A percentile compares a stretch with the other conserved stretches of the same genome.
These are phyloP conservation scores for Micromys minutus DNA, from an alignment of 2,113 vertebrate genomes.

Conservation along the genomic window DNA sequence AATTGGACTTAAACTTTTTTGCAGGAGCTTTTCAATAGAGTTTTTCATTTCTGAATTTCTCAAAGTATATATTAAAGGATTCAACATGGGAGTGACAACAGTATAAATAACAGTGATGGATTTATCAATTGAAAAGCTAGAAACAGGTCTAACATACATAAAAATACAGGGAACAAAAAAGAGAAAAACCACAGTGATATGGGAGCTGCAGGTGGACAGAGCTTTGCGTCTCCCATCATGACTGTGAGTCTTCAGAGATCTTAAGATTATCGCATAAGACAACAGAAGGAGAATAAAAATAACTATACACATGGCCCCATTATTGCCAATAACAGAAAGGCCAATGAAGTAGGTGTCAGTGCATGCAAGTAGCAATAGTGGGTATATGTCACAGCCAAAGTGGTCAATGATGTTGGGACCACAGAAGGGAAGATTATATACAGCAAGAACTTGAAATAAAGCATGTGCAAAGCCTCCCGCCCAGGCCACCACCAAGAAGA, in stretches of 20 bases:
- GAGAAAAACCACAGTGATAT: neutral
- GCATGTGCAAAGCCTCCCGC: neutral
- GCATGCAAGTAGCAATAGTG: constrained; percentile 47
- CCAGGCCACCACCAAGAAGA: neutral
- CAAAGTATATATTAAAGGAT: constrained; percentile 68
- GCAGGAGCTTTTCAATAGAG: constrained; percentile 33
- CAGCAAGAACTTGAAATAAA: neutral
- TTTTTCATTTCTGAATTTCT: constrained; percentile 66
- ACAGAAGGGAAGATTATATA: neutral
- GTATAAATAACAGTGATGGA: neutral
- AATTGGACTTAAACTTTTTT: neutral
- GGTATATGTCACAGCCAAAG: neutral
- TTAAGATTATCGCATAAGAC: neutral
- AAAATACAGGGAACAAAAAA: constrained; percentile 5
- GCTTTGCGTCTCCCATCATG: neutral
- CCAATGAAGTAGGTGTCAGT: constrained; percentile 11
- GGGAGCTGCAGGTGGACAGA: neutral
- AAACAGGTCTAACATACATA: constrained; percentile 5
- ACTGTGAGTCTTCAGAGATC: neutral
- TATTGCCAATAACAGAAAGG: constrained; percentile 57
- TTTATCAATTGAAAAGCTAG: neutral
- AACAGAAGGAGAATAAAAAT: neutral
- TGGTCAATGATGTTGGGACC: constrained; percentile 1
- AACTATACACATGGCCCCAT: constrained; percentile 40
- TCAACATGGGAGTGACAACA: constrained; percentile 31